Evolutionary conservation across 2,113 vertebrate genomes (phyloP).

Genomic region (Ptilorrhoa leucosticta): DNA sequence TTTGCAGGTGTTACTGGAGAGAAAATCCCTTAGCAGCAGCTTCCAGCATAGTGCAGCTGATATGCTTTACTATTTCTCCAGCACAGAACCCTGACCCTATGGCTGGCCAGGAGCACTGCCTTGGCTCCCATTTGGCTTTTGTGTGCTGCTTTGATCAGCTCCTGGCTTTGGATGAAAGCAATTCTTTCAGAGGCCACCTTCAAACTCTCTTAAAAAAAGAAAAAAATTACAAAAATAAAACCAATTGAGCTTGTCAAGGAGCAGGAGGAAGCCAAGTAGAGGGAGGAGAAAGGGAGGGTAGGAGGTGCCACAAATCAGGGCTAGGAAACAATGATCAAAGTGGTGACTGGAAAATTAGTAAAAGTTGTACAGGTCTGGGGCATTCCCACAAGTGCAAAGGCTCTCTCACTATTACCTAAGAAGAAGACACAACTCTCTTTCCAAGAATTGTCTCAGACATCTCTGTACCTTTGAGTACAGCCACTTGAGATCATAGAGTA

Average conservation of each 20-base stretch:
- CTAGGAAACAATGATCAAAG: conserved; percentile 11
- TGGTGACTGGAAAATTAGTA: neutral
- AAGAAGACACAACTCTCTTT: neutral
- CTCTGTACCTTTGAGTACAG: neutral
- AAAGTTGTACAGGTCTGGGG: neutral
- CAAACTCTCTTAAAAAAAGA: conserved; percentile 4
- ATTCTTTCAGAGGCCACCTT: conserved; percentile 26
- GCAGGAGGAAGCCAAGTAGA: conserved; percentile 20
- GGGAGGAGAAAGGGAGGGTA: conserved; percentile 20
- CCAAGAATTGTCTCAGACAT: neutral
- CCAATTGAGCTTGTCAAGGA: conserved; percentile 45
- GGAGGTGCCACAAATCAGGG: neutral
- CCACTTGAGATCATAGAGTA: neutral
- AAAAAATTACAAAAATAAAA: conserved; percentile 32
- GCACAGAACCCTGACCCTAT: neutral
- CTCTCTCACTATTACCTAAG: neutral
- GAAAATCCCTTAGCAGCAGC: neutral
- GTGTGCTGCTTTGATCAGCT: conserved; percentile 35
- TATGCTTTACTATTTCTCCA: neutral
- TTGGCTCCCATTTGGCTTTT: conserved; percentile 16
- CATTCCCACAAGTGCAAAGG: neutral
- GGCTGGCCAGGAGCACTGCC: neutral
- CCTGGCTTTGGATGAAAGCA: conserved; percentile 50
- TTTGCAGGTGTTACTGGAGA: conserved; percentile 30
- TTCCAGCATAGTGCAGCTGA: neutral